Percentiles rank a stretch among this genome's conserved stretches.
These are phyloP conservation scores for Acrocera orbiculus DNA, from an alignment of 2,888 invertebrate species.

Conservation along the genomic window DNA sequence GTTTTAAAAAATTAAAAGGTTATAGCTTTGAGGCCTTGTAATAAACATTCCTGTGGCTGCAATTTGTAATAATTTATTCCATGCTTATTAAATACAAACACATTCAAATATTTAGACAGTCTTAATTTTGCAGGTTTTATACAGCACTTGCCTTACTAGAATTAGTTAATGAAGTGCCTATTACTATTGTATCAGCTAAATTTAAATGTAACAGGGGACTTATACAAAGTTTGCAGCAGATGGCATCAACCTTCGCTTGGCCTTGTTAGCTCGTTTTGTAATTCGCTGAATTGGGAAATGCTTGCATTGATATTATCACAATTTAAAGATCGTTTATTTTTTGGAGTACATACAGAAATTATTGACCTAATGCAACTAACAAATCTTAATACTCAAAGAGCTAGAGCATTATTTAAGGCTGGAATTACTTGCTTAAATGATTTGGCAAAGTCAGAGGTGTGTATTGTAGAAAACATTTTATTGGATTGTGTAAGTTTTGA, in stretches of 20 bases:
- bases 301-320: slow-evolving; percentile 77
- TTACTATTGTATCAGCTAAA: slow-evolving; percentile 63
- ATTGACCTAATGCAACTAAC: slow-evolving; percentile 77
- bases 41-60: too few species aligned
- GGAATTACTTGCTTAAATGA: slow-evolving; percentile 62
- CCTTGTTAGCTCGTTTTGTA: slow-evolving; percentile 93
- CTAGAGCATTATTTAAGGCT: slow-evolving; percentile 63
- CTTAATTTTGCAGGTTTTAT: slow-evolving; percentile 45
- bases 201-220: slow-evolving; percentile 77
- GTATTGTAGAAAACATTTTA: slow-evolving; percentile 56
- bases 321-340: slow-evolving; percentile 85
- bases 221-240: slow-evolving; percentile 85
- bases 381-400: slow-evolving; percentile 65
- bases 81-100: too few species aligned
- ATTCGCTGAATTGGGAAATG: slow-evolving; percentile 79
- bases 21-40: too few species aligned
- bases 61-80: too few species aligned
- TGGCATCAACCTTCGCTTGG: slow-evolving; percentile 91
- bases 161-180: slow-evolving; percentile 74
- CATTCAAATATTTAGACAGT: neutral
- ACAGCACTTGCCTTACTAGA: slow-evolving; percentile 84
- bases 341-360: slow-evolving; percentile 83
- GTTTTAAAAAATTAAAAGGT: neutral
- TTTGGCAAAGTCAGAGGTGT: slow-evolving; percentile 54
- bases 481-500: slow-evolving; percentile 69